Evolutionary conservation across 1,140 invertebrate species (phyloP), one percentile per base, ranked within the genome.

Genomic region (Eupeodes corollae): DNA sequence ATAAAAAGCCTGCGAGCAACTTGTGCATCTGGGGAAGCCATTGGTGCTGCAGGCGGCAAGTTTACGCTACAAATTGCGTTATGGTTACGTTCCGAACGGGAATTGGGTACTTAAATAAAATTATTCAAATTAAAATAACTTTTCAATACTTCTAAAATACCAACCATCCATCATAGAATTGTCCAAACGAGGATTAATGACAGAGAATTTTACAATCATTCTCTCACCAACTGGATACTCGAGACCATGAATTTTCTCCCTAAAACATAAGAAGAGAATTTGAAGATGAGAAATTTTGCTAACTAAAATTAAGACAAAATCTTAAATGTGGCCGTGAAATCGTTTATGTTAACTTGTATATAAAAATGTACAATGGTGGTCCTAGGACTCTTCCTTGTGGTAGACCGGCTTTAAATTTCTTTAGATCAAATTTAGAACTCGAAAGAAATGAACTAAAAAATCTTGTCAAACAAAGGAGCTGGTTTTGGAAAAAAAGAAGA

Each of bases 161-260:
- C 42, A 54, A 66, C 63, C 61, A 47, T 65, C 63, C 38, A 63
- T 66, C 35, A 67, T 66, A 1, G 63, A 66, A 8, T 59, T 66
- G 44, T 67, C 62, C 58, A 66, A 63, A 1, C 63, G 57, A 13
- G 63, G 63, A 34, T 58, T 66, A 60, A 66, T 63, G 14, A 58
- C 59, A 13, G 61, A 80, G 13, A 82, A 79, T 61, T 83, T 83
- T 0, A 91, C 84, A 53, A 86, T 83, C 50, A 91, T 75, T 34
- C 83, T 74, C 52, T 85, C 80, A 12, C 88, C 87, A 26, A 83
- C 82, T 1, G 88, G 88, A 71, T 89, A 92, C 68, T 92, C 88
- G 66, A 91, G 86, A 1, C 84, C 85, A 69, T 90, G 82, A 18
- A 91, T 73, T 64, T 91, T 90, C 56, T 88, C 85, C 54, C 78